A percentile compares a stretch with the other conserved stretches of the same genome.
Evolutionary conservation across 1,140 invertebrate species (phyloP).

Genomic region (Drosophila sucinea): DNA sequence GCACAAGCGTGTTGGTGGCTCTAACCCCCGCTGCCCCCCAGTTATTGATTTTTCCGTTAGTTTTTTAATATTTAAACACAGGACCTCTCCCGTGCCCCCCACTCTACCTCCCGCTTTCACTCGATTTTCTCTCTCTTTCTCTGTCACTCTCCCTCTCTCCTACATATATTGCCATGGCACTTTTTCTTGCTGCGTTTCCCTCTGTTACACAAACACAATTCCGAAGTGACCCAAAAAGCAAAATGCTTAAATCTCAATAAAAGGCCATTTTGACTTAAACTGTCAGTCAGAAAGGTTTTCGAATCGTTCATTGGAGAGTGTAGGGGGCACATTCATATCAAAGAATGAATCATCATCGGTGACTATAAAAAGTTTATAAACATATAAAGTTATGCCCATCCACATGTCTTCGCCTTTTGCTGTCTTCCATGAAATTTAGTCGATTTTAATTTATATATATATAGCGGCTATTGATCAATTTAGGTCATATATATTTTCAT

Average conservation of each 20-base stretch:
- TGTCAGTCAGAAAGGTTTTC: slow-evolving; percentile 60
- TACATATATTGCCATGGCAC: not conserved
- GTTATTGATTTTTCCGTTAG: slow-evolving; percentile 63
- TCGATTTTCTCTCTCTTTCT: not conserved
- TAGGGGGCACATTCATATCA: not conserved
- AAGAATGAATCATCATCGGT: not conserved
- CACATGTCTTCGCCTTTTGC: too few relatives aligned
- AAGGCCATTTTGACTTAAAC: slow-evolving; percentile 71
- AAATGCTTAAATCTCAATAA: slow-evolving; percentile 73
- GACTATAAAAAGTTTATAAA: not conserved
- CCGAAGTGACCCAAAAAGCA: slow-evolving; percentile 74
- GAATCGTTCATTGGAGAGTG: slow-evolving; percentile 32
- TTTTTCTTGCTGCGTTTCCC: slow-evolving; percentile 5
- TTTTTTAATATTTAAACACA: slow-evolving; percentile 73
- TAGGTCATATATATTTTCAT: too few relatives aligned
- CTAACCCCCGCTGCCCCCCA: slow-evolving; percentile 47
- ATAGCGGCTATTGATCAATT: too few relatives aligned
- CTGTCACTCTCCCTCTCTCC: not conserved
- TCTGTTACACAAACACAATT: slow-evolving; percentile 37
- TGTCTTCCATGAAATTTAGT: too few relatives aligned
- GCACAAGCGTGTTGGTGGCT: slow-evolving; percentile 20
- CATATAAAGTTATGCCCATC: too few relatives aligned
- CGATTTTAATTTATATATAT: too few relatives aligned
- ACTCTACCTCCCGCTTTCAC: not conserved
- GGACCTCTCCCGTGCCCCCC: not conserved